Evolutionary conservation across 2,888 invertebrate species (phyloP).

Genomic region (Ennomos erosarius): DNA sequence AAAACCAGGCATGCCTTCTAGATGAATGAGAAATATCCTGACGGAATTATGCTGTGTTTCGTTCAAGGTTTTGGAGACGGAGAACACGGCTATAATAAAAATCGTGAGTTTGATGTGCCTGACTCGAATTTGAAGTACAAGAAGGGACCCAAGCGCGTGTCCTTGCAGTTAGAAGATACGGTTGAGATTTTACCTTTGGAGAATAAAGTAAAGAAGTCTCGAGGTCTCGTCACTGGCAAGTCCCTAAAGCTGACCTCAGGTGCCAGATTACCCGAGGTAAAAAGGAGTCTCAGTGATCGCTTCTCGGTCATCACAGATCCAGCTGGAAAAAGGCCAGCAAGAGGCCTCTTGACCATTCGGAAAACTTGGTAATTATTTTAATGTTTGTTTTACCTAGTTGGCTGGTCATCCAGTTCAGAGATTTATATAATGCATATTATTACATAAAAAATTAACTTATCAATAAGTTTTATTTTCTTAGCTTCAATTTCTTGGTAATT

Average conservation of each 20-base stretch:
- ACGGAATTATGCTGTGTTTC: conserved; percentile 89
- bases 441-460: no score
- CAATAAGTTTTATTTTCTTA: no score
- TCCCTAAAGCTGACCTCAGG: conserved; percentile 67
- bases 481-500: no score
- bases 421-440: no score
- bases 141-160: conserved; percentile 56
- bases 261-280: conserved; percentile 69
- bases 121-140: conserved; percentile 63
- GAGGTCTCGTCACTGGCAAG: conserved; percentile 61
- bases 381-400: no score
- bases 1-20: conserved; percentile 65
- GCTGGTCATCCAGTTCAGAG: no score
- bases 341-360: conserved; percentile 73
- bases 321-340: conserved; percentile 63
- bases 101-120: conserved; percentile 62
- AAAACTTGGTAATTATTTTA: conserved; percentile 77
- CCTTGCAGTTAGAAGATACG: conserved; percentile 49
- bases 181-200: conserved; percentile 52
- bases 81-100: conserved; percentile 64
- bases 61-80: conserved; percentile 87
- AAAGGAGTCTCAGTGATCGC: conserved; percentile 79
- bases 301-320: conserved; percentile 74
- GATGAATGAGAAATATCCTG: conserved; percentile 80
- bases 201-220: conserved; percentile 47